Percentiles rank a stretch among this genome's conserved stretches.
Conservation (phyloP, 2,888 invertebrate species). For the Morinoia aosen region DNA sequence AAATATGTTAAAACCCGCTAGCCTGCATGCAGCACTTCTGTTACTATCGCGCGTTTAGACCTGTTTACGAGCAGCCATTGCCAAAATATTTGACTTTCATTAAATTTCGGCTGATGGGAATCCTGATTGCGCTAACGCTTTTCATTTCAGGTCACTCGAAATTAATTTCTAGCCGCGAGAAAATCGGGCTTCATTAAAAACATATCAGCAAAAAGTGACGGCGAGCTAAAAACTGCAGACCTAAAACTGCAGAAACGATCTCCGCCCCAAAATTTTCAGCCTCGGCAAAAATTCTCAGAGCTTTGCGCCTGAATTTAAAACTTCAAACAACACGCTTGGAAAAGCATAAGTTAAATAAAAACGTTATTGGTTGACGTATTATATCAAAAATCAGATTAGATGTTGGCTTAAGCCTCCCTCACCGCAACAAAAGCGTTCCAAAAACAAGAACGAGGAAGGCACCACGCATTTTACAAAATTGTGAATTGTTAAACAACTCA, state of each 20-base stretch:
- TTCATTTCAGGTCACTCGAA: background rate
- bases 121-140: background rate
- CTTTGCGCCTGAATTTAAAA: background rate
- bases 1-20: too few species aligned
- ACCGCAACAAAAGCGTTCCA: too few species aligned
- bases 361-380: too few species aligned
- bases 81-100: background rate
- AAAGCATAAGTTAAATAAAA: background rate
- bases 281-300: background rate
- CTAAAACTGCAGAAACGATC: background rate
- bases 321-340: background rate
- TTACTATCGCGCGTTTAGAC: background rate
- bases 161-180: background rate
- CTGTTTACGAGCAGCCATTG: background rate
- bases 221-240: background rate
- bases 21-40: background rate
- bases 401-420: too few species aligned
- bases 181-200: background rate
- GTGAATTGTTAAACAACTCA: too few species aligned
- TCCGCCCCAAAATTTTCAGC: background rate
- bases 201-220: background rate
- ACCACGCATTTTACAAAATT: too few species aligned
- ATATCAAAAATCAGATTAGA: too few species aligned
- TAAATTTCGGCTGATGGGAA: background rate
- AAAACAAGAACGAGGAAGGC: too few species aligned